phyloP scores from a whole-genome alignment of 2,797 vertebrate species.

The Numenius phaeopus region DNA sequence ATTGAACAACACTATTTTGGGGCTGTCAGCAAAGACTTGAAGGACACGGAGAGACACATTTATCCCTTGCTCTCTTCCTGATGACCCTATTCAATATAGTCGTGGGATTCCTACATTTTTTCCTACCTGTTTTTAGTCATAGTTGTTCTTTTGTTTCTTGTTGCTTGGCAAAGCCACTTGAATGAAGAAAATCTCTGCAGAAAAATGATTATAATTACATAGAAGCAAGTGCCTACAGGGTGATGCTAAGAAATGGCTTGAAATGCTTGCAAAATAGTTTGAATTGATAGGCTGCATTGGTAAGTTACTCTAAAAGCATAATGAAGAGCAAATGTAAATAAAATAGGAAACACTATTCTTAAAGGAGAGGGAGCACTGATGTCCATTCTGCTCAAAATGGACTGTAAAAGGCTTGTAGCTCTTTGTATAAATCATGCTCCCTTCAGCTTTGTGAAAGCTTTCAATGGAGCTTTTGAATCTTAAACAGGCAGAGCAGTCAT shows the following conservation, averaged over 20 bases:
- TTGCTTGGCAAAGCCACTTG: constrained; percentile 51
- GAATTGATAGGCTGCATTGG: constrained; percentile 39
- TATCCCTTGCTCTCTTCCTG: not conserved
- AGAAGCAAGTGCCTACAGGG: not conserved
- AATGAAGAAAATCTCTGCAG: constrained; percentile 54
- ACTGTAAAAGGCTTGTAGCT: constrained; percentile 37
- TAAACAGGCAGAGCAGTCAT: constrained; percentile 1
- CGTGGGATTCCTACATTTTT: constrained; percentile 27
- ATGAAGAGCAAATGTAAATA: constrained; percentile 46
- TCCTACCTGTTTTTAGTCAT: not conserved
- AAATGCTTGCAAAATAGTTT: constrained; percentile 62
- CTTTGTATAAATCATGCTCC: constrained; percentile 21
- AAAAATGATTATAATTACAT: constrained; percentile 57
- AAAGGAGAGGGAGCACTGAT: constrained; percentile 20
- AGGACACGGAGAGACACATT: not conserved
- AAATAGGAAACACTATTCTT: constrained; percentile 7
- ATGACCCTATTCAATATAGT: constrained; percentile 4
- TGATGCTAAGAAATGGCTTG: constrained; percentile 30
- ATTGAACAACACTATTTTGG: not conserved
- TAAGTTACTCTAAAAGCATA: constrained; percentile 47
- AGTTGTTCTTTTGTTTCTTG: constrained; percentile 52
- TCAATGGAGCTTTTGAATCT: constrained; percentile 20
- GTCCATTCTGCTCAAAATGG: constrained; percentile 27
- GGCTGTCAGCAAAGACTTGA: not conserved
- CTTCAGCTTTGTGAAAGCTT: constrained; percentile 40